Evolutionary conservation across 2,113 vertebrate genomes (phyloP), one percentile per base, ranked within the genome.

Genomic region (Zosterops borbonicus): DNA sequence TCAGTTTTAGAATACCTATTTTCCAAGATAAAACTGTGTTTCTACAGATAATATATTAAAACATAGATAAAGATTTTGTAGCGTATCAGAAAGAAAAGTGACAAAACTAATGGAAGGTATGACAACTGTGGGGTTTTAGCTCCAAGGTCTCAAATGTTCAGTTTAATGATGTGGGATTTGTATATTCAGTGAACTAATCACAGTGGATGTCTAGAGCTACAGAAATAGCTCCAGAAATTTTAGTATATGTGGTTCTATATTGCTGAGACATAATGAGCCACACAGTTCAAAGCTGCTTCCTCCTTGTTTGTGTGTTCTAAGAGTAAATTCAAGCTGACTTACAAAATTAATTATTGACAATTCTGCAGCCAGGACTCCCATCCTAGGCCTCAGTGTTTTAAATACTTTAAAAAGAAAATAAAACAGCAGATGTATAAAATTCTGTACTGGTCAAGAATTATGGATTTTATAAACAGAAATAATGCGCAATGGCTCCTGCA

Each of bases 71-170:
- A 83, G n/a, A 29, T 65, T 83, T 76, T 50, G 12, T 85, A 23
- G 5, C 37, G 11, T 6, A 35, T 44, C 62, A 56, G 14, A 53
- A 59, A 47, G 21, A 71, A 14, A 79, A 90, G 37, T 29, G 23
- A 67, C 64, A 77, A 95, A 77, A 80, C 11, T 27, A 6, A 35
- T 44, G 9, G 16, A 22, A 83, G 50, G 3, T 25, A 41, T 17
- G 25, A 42, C 5, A 41, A 5, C 9, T 52, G 16, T 10, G 5
- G 3, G 0, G 0, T 55, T 70, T 82, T 27, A 44, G 11, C 31
- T 80, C 35, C 75, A 42, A 41, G 11, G 5, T 25, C 31, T 60
- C n/a, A 67, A n/a, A 67, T 14, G 5, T 59, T 90, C 50, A 35
- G 16, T 31, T 37, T 55, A 73, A 39, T 35, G 8, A 28, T 35